Conservation (phyloP, 2,888 invertebrate species). For the Amphimallon solstitiale region DNA sequence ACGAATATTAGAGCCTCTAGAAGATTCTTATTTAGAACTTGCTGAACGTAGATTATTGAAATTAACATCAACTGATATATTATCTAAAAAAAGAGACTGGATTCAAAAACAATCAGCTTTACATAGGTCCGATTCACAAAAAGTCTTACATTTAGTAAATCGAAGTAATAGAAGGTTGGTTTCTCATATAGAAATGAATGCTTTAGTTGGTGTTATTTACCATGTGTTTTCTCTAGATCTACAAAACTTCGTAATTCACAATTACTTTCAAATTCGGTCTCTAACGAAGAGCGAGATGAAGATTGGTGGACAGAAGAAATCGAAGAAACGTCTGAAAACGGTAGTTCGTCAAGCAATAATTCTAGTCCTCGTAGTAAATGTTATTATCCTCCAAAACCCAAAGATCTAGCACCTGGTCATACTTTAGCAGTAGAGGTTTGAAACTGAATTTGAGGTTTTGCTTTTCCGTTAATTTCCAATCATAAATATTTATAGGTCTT, state of each 20-base stretch:
- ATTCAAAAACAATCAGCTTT: slow-evolving; percentile 67
- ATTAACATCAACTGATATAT: slow-evolving; percentile 78
- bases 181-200: neutral
- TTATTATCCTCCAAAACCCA: slow-evolving; percentile 58
- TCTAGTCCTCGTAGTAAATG: slow-evolving; percentile 50
- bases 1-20: slow-evolving; percentile 85
- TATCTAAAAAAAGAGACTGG: slow-evolving; percentile 84
- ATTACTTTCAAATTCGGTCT: slow-evolving; percentile 26
- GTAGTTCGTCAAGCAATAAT: slow-evolving; percentile 55
- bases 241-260: slow-evolving; percentile 33
- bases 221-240: slow-evolving; percentile 10
- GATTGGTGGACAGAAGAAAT: slow-evolving; percentile 60
- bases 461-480: slow-evolving; percentile 11
- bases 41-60: slow-evolving; percentile 89
- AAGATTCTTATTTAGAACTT: slow-evolving; percentile 88
- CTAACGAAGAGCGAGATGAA: slow-evolving; percentile 54
- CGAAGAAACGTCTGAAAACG: slow-evolving; percentile 54
- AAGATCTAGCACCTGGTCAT: slow-evolving; percentile 59
- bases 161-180: slow-evolving; percentile 42
- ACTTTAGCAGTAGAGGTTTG: slow-evolving; percentile 58
- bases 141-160: slow-evolving; percentile 54
- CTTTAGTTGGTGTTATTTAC: neutral
- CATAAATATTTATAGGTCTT: slow-evolving; percentile 52
- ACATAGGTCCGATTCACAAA: slow-evolving; percentile 55
- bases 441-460: slow-evolving; percentile 2